phyloP scores from a whole-genome alignment of 2,888 invertebrate genomes.

The Acanthococcus lagerstroemiae region DNA sequence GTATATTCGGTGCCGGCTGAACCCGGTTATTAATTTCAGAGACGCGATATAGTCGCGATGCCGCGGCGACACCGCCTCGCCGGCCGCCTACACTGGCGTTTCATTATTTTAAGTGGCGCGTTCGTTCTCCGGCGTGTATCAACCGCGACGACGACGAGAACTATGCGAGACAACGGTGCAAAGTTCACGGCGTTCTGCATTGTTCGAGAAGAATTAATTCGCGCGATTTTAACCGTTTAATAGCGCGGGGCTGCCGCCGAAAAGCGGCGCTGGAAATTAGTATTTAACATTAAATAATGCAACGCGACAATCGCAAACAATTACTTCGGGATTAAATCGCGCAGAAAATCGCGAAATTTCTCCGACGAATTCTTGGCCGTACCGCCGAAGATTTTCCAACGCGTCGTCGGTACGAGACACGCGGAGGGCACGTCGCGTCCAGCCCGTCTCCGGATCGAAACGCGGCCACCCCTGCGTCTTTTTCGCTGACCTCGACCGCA shows the following conservation, averaged over 20 bases:
- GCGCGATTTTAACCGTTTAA: constrained; percentile 20
- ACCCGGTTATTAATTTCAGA: too few species aligned
- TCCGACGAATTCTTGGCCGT: not conserved
- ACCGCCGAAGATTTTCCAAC: too few species aligned
- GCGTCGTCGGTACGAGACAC: too few species aligned
- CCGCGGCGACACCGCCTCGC: not conserved
- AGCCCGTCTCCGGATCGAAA: too few species aligned
- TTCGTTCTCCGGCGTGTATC: not conserved
- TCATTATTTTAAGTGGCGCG: constrained; percentile 2
- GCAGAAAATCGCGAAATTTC: not conserved
- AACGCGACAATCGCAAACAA: constrained; percentile 9
- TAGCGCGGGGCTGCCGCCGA: not conserved
- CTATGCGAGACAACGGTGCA: constrained; percentile 17
- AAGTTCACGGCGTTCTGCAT: constrained; percentile 16
- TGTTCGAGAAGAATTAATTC: constrained; percentile 20
- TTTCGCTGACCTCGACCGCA: too few species aligned
- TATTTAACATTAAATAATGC: constrained; percentile 23
- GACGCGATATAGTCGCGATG: not conserved
- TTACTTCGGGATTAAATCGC: constrained; percentile 14
- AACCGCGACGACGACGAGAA: constrained; percentile 1
- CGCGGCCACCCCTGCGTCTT: too few species aligned
- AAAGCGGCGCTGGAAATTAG: constrained; percentile 8
- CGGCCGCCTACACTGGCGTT: not conserved
- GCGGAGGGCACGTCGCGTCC: too few species aligned
- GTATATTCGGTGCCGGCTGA: too few species aligned